Evolutionary conservation across 2,113 vertebrate species (phyloP), one percentile per base, ranked within the genome.

Genomic region (Regulus satrapa): DNA sequence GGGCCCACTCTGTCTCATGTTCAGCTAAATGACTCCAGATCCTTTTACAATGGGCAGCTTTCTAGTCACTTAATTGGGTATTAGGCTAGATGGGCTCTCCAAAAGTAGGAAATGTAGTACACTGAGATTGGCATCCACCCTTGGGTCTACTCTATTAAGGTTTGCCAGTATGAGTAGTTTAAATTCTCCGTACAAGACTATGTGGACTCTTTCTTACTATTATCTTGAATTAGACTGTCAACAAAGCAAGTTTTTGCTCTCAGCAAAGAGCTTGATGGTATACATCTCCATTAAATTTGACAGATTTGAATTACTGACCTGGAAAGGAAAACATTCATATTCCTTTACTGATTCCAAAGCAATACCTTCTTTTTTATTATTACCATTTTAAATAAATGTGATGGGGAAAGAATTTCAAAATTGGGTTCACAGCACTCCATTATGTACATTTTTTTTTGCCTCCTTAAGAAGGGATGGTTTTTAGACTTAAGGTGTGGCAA

Each of bases 221-320:
- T 89, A 68, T 14, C 40, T 83, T 63, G 40, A 86, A 25, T 91
- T 32, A 89, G 40, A 62, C 24, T 48, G 19, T 52, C 36, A 91
- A 80, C 14, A 90, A 71, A 88, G 29, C 32, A 92, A 71, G 13
- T 46, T 58, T 64, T 69, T 91, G 4, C 46, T 92, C 43, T 81
- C 46, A 91, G 68, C 23, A 69, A 80, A 77, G 19, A 75, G 4
- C 26, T 52, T 87, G 43, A 68, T 72, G 66, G n/a, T 92, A 75
- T 6, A 86, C 40, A 71, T 81, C n/a, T 81, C 76, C 56, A 67
- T 76, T 55, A 84, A 48, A 71, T 84, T 2, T 95, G 79, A 81
- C 61, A 91, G 80, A 71, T 88, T 59, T 80, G 61, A 88, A 85
- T 94, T 86, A 88, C 51, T 94, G 63, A 89, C 52, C 46, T 74